phyloP scores from a whole-genome alignment of 2,888 invertebrate species.

The Caradrina clavipalpis region DNA sequence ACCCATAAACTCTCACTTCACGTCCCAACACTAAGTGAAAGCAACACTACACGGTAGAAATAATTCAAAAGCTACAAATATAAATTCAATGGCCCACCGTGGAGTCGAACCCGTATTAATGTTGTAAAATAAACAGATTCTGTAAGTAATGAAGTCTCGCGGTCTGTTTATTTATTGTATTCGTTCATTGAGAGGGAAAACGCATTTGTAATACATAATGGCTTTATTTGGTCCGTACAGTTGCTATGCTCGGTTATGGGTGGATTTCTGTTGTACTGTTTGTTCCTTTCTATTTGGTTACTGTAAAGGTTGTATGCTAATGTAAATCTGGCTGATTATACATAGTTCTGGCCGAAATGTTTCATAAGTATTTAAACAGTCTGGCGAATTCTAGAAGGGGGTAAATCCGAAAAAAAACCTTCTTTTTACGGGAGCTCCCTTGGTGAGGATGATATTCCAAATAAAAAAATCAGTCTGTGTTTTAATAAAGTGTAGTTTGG shows the following conservation, averaged over 20 bases:
- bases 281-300: slow-evolving; percentile 38
- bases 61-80: slow-evolving; percentile 74
- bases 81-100: slow-evolving; percentile 83
- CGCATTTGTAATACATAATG: slow-evolving; percentile 71
- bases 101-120: slow-evolving; percentile 70
- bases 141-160: slow-evolving; percentile 72
- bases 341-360: too few relatives aligned
- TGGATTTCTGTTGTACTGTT: slow-evolving; percentile 10
- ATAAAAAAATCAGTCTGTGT: too few relatives aligned
- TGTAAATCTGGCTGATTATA: too few relatives aligned
- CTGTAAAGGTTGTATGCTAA: background rate
- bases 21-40: slow-evolving; percentile 58
- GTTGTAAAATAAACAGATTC: slow-evolving; percentile 77
- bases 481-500: too few relatives aligned
- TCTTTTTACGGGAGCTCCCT: too few relatives aligned
- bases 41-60: slow-evolving; percentile 49
- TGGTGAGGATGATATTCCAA: too few relatives aligned
- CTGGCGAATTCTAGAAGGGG: too few relatives aligned
- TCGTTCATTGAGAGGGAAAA: slow-evolving; percentile 73
- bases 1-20: slow-evolving; percentile 25
- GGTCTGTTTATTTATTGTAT: slow-evolving; percentile 71
- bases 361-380: too few relatives aligned
- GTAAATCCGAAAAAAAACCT: too few relatives aligned
- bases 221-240: slow-evolving; percentile 68
- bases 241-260: slow-evolving; percentile 35